Base-by-base conservation (phyloP, 2,888 invertebrate species). In the Imbricaverruca yamaguchii region DNA sequence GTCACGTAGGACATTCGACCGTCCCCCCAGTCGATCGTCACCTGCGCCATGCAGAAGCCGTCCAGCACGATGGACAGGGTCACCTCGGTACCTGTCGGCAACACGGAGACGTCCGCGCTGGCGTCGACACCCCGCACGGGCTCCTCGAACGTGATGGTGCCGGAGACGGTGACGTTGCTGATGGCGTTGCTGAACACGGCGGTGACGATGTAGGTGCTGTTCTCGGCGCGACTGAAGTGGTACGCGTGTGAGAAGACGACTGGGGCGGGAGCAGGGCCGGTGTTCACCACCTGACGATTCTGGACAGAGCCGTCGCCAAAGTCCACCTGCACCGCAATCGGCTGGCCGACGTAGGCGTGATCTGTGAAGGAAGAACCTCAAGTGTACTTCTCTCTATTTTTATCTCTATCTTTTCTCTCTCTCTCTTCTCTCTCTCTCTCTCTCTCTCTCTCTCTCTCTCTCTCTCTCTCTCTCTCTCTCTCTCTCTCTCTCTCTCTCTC, bases 11-110 rank as follows among this genome's bases (percentile, higher is more conserved):
- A 56, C 12, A 13, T 57, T 18, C 15, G 55, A 0, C 82, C 82
- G n/a, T 82, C 82, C 18, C 80, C 82, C 63, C 56, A 80, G 80
- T 77, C n/a, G 23, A 82, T 21, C 7, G 63, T 61, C 13, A 82
- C 6, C 18, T 39, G 21, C 15, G 59, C 78, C 10, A 80, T 23
- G 9, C 77, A 78, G 53, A 77, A 59, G 21, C 53, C 25, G 23
- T 39, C 56, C 39, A 82, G 10, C 67, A 23, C 57, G 39, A 57
- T 21, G 18, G 18, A 25, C n/a, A 80, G 65, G 12, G 18, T 21
- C 9, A 80, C 77, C 39, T 74, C 61, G 7, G 39, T 25, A 23
- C 65, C 74, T 55, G 65, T 10, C 2, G 59, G 18, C 9, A 57
- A 57, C 53, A 53, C 55, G 18, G 23, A 18, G 10, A 39, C n/a